phyloP scores from a whole-genome alignment of 2,888 invertebrate species.

The Bombylius discolor region DNA sequence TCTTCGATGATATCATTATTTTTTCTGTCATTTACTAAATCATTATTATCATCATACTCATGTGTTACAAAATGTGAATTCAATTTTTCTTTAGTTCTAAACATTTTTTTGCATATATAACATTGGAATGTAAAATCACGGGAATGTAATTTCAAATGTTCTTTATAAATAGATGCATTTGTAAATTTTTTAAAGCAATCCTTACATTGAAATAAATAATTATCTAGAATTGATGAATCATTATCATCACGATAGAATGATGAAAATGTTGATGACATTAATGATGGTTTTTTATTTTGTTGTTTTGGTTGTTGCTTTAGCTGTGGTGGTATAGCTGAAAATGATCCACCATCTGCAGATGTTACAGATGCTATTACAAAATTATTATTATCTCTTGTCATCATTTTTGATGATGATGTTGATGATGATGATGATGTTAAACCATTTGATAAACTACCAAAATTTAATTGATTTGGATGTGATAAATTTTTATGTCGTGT shows the following conservation, averaged over 20 bases:
- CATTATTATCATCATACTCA: constrained; percentile 7
- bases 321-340: constrained; percentile 16
- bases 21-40: too few species aligned
- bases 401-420: not conserved
- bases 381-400: not conserved
- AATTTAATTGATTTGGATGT: not conserved
- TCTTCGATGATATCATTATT: too few species aligned
- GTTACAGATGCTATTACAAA: not conserved
- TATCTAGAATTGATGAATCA: not conserved
- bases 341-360: not conserved
- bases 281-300: not conserved
- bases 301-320: not conserved
- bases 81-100: constrained; percentile 18
- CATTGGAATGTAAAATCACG: constrained; percentile 17
- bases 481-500: constrained; percentile 23
- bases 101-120: constrained; percentile 23
- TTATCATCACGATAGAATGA: not conserved
- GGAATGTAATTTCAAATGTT: constrained; percentile 8
- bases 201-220: constrained; percentile 3
- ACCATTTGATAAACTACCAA: not conserved
- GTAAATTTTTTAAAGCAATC: constrained; percentile 7
- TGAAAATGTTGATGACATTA: not conserved
- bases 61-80: constrained; percentile 20
- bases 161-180: constrained; percentile 3
- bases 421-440: not conserved